Evolutionary conservation across 2,888 invertebrate genomes (phyloP).

Genomic region (Cryptophagus acutangulus): DNA sequence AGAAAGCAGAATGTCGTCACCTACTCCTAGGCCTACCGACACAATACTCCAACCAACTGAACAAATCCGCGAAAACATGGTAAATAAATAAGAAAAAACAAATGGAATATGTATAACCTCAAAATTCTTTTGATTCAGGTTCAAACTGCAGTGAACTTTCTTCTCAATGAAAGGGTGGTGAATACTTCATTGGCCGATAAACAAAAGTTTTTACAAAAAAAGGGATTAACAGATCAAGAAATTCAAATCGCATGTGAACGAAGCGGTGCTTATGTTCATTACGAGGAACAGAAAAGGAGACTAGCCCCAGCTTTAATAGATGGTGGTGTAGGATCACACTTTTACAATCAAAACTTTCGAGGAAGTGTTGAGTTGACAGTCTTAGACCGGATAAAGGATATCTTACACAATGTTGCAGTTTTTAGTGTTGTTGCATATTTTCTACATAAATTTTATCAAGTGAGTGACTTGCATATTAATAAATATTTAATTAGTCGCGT

Average conservation of each 20-base stretch:
- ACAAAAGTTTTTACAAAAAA: slow-evolving; percentile 70
- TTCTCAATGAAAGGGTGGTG: slow-evolving; percentile 79
- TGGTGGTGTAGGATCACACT: slow-evolving; percentile 17
- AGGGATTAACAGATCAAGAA: slow-evolving; percentile 72
- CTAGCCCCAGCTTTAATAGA: slow-evolving; percentile 33
- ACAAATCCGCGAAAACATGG: too few relatives aligned
- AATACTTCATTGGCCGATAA: slow-evolving; percentile 72
- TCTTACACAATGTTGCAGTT: slow-evolving; percentile 67
- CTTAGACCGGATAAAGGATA: slow-evolving; percentile 59
- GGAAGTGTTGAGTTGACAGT: slow-evolving; percentile 42
- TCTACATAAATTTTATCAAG: slow-evolving; percentile 78
- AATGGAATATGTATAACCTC: too few relatives aligned
- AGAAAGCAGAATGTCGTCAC: too few relatives aligned
- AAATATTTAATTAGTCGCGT: too few relatives aligned
- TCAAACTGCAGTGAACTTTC: slow-evolving; percentile 78
- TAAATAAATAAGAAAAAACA: too few relatives aligned
- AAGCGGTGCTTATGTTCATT: slow-evolving; percentile 49
- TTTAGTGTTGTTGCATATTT: slow-evolving; percentile 75
- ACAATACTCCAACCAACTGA: too few relatives aligned
- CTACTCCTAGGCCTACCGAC: too few relatives aligned
- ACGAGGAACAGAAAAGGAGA: slow-evolving; percentile 32
- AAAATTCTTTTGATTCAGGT: slow-evolving; percentile 56
- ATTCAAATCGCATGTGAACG: slow-evolving; percentile 69
- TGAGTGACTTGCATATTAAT: too few relatives aligned
- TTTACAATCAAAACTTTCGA: slow-evolving; percentile 18